These are phyloP conservation scores for Cactoblastis cactorum DNA, from an alignment of 2,888 invertebrate species.

Conservation along the genomic window DNA sequence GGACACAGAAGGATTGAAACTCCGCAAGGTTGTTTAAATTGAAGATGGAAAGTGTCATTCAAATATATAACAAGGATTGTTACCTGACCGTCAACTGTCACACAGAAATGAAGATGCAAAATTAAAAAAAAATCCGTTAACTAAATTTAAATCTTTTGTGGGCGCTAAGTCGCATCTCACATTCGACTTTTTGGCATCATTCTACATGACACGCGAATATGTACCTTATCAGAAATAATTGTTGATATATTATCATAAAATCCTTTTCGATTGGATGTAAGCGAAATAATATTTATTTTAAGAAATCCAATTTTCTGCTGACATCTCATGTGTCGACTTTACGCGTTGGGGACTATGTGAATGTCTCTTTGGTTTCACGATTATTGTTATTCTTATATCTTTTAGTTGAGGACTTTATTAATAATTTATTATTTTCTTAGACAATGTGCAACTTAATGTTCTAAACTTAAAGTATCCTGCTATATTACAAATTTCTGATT, in stretches of 20 bases:
- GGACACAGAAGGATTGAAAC: conserved; percentile 50
- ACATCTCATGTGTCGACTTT: conserved; percentile 79
- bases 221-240: conserved; percentile 24
- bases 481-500: no score
- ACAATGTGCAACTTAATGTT: no score
- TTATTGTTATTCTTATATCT: conserved; percentile 60
- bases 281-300: conserved; percentile 78
- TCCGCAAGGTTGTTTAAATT: conserved; percentile 46
- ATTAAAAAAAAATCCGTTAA: conserved; percentile 48
- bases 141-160: conserved; percentile 68
- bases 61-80: conserved; percentile 58
- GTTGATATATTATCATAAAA: conserved; percentile 33
- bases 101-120: conserved; percentile 43
- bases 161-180: conserved; percentile 60
- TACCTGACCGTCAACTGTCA: conserved; percentile 43
- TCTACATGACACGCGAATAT: conserved; percentile 26
- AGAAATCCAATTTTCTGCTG: conserved; percentile 79
- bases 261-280: conserved; percentile 47
- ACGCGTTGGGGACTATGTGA: conserved; percentile 65
- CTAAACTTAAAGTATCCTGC: no score
- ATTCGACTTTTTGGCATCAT: conserved; percentile 64
- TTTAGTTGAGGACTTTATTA: conserved; percentile 30
- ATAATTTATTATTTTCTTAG: conserved; percentile 4
- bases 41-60: conserved; percentile 60
- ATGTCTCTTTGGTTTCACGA: conserved; percentile 71